Conservation (phyloP, 2,797 vertebrate genomes). For the Limosa lapponica region DNA sequence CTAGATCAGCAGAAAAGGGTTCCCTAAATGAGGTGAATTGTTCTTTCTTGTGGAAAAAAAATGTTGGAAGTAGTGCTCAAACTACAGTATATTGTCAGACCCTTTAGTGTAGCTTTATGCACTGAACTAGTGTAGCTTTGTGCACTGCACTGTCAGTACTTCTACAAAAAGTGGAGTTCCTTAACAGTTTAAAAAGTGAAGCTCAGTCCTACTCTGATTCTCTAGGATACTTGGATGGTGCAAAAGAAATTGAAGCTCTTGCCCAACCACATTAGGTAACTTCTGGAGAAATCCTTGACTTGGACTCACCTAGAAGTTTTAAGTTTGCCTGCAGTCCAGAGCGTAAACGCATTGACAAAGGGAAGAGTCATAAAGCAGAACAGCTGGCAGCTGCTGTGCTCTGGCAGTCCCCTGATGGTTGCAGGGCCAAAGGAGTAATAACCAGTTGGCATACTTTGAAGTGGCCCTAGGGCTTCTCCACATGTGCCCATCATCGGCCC, state of each 20-base stretch:
- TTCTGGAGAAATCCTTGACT: neutral
- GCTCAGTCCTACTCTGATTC: neutral
- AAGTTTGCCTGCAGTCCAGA: neutral
- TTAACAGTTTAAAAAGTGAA: neutral
- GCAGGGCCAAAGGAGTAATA: neutral
- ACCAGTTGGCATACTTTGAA: neutral
- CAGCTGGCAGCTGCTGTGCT: neutral
- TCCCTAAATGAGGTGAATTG: constrained; percentile 30
- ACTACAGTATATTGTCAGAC: neutral
- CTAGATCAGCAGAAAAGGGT: constrained; percentile 40
- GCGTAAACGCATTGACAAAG: neutral
- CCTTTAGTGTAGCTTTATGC: constrained; percentile 47
- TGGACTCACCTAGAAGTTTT: neutral
- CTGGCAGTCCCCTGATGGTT: neutral
- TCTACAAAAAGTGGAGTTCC: neutral
- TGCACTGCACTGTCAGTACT: neutral
- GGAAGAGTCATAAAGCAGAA: neutral
- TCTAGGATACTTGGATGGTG: neutral
- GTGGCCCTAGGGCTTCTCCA: neutral
- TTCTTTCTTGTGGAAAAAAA: constrained; percentile 34
- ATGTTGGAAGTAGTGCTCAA: neutral
- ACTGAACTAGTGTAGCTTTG: neutral
- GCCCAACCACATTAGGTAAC: neutral
- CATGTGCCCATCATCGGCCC: neutral
- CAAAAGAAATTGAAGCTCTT: neutral